Conservation (phyloP, 2,113 vertebrate species). For the Panthera tigris region DNA sequence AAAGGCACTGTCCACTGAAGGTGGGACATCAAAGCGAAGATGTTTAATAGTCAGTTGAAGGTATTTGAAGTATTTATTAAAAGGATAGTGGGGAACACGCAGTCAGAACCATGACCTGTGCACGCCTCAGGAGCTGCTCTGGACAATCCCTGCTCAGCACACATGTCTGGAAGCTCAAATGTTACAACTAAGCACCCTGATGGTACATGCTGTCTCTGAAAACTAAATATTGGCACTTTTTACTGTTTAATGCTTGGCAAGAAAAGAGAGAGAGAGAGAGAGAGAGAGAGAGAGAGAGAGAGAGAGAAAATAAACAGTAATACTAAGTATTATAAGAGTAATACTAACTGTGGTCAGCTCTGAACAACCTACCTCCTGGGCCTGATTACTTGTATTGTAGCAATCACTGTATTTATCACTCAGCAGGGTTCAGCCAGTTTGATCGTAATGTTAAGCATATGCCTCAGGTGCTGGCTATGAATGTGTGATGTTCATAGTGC, state of each 20-base stretch:
- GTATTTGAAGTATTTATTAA: neutral
- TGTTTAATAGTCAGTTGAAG: neutral
- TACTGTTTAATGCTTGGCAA: neutral
- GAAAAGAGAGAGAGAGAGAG: neutral
- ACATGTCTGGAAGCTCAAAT: neutral
- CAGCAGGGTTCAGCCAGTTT: neutral
- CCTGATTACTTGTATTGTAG: neutral
- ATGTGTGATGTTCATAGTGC: accelerated
- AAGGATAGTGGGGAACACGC: neutral
- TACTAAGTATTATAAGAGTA: neutral
- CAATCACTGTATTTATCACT: neutral
- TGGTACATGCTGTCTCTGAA: neutral
- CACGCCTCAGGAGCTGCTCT: neutral
- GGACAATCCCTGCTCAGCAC: neutral
- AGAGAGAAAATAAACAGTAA: neutral
- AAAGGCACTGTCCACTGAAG: neutral
- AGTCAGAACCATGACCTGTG: neutral
- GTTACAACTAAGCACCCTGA: neutral
- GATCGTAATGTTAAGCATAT: neutral
- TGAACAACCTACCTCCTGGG: neutral
- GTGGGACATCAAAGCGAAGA: neutral
- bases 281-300: neutral
- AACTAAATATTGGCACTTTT: neutral
- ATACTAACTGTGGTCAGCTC: neutral
- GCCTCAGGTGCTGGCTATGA: neutral